These are phyloP conservation scores for Bubo scandiacus DNA, from an alignment of 2,113 vertebrate genomes.

Conservation along the genomic window DNA sequence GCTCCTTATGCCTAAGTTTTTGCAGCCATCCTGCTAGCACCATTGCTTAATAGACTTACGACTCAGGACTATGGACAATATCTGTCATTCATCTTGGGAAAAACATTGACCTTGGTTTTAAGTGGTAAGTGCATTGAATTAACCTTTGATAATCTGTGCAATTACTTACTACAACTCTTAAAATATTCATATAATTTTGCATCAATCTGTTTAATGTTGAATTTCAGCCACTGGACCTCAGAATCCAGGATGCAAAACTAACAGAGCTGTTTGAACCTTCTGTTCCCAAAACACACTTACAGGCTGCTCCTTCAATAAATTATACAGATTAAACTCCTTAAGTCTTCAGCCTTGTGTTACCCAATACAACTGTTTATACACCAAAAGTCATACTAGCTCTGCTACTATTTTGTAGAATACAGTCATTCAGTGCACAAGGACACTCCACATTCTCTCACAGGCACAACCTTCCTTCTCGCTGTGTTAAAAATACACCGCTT, in stretches of 20 bases:
- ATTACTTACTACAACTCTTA: background rate
- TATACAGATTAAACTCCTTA: background rate
- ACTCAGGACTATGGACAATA: background rate
- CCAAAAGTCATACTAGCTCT: background rate
- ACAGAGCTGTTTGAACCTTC: background rate
- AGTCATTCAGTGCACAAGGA: background rate
- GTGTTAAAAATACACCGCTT: background rate
- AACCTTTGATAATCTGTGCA: background rate
- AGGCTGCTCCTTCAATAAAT: background rate
- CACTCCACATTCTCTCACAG: background rate
- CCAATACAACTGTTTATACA: background rate
- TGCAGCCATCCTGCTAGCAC: background rate
- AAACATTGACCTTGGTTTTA: background rate
- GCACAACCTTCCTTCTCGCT: background rate
- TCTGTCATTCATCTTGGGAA: background rate
- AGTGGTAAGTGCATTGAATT: background rate
- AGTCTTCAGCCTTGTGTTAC: background rate
- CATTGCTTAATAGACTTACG: background rate
- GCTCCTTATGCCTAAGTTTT: background rate
- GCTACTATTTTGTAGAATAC: background rate
- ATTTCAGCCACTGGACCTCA: background rate
- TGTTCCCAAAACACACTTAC: background rate
- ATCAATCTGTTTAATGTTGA: background rate
- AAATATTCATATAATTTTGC: background rate
- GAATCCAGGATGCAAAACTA: background rate